Base-by-base conservation (phyloP, 1,140 invertebrate species). In the Nylanderia fulva region DNA sequence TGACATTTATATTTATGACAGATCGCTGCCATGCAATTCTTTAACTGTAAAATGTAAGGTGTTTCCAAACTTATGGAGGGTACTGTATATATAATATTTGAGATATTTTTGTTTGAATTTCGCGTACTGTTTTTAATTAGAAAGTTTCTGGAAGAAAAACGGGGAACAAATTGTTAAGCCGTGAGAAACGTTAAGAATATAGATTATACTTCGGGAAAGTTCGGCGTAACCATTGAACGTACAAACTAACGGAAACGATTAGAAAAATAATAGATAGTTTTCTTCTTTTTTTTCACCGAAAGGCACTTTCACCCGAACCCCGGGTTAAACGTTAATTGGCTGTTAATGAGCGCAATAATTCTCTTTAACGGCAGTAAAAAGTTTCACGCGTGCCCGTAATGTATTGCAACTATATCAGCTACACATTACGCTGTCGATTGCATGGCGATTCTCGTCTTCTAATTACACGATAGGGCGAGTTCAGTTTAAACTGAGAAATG, bases 241-340 rank as follows among this genome's bases (percentile, higher is more conserved):
- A 76, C 42, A 72, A 76, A 76, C 56, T 63, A 76, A 84, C 56
- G 80, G 69, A 76, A 61, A 76, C 54, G 71, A 84, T 84, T 75
- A 76, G 45, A 48, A 15, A 39, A 66, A 77, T 66, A 85, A 77
- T 64, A 79, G 83, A 85, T 56, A 61, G 74, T 77, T 85, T n/a
- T 80, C 83, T 79, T 80, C 42, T 75, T 52, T 76, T 84, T 74
- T 63, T 9, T 18, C 74, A 39, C 3, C 11, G 11, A n/a, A n/a
- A n/a, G n/a, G 74, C 27, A 58, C 83, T 85, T 85, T 85, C 83
- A 79, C 83, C 48, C 24, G 72, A 74, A 63, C 42, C n/a, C 11
- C 36, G 39, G 74, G 83, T 85, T 85, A 85, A 85, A 79, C 58
- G 61, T 85, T 85, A 85, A 85, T 85, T 85, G 83, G 58, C 75